These are phyloP conservation scores for Lepidostoma basale DNA, from an alignment of 1,140 invertebrate genomes.

Conservation along the genomic window DNA sequence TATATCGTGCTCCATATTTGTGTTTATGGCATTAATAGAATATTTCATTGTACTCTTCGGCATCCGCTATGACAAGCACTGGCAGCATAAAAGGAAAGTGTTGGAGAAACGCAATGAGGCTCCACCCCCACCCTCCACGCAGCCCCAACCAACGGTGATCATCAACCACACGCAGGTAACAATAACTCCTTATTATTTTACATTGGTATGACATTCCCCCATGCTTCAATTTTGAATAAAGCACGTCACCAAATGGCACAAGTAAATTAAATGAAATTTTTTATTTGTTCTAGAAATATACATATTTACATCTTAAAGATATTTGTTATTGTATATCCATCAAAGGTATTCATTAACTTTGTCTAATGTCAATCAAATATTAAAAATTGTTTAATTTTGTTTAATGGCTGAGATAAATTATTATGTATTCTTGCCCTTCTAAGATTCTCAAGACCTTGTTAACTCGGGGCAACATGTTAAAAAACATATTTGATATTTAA, in stretches of 20 bases:
- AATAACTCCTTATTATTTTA: too few species aligned
- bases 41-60: slow-evolving; percentile 72
- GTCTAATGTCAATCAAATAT: too few species aligned
- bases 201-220: too few species aligned
- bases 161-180: slow-evolving; percentile 56
- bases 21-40: slow-evolving; percentile 74
- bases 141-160: slow-evolving; percentile 52
- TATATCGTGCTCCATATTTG: slow-evolving; percentile 73
- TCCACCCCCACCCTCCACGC: slow-evolving; percentile 50
- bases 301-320: neutral
- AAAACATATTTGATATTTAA: too few species aligned
- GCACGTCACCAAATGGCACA: too few species aligned
- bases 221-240: too few species aligned
- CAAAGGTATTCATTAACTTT: too few species aligned
- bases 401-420: too few species aligned
- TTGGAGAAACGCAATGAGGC: slow-evolving; percentile 49
- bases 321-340: neutral
- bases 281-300: neutral
- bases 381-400: too few species aligned
- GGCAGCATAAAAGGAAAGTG: slow-evolving; percentile 61
- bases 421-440: too few species aligned
- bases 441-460: too few species aligned
- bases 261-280: neutral
- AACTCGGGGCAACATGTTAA: too few species aligned
- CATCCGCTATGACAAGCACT: slow-evolving; percentile 67